phyloP scores from a whole-genome alignment of 2,797 vertebrate species.

The Gadopsis bispinosus region DNA sequence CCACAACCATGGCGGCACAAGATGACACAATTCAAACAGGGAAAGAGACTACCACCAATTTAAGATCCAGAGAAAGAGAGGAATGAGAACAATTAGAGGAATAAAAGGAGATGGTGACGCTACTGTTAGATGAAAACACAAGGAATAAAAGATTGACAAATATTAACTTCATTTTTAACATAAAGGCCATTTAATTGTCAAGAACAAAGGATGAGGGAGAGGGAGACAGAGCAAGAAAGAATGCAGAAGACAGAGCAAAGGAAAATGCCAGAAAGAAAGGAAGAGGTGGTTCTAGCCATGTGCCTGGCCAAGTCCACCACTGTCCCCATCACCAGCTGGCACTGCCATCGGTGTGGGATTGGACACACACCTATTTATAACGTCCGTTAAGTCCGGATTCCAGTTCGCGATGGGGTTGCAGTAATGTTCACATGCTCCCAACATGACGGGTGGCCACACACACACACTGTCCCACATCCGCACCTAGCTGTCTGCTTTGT shows the following conservation, averaged over 20 bases:
- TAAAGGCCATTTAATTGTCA: neutral
- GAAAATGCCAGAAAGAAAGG: neutral
- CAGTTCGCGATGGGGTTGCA: conserved; percentile 58
- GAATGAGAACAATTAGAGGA: neutral
- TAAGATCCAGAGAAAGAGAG: neutral
- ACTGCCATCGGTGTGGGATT: conserved; percentile 58
- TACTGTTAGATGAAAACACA: neutral
- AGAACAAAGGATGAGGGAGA: neutral
- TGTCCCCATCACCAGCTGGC: conserved; percentile 76
- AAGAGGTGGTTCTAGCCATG: neutral
- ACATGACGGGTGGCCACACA: conserved; percentile 70
- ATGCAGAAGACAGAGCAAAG: neutral
- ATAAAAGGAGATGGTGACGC: neutral
- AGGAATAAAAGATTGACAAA: conserved; percentile 7
- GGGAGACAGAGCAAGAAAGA: neutral
- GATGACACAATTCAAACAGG: conserved; percentile 41
- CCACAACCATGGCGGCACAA: conserved; percentile 38
- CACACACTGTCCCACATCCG: conserved; percentile 55
- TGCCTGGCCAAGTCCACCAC: conserved; percentile 29
- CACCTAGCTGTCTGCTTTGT: conserved; percentile 39
- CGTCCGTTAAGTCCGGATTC: conserved; percentile 72
- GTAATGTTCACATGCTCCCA: conserved; percentile 76
- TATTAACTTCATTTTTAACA: conserved; percentile 1
- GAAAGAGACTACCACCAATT: neutral
- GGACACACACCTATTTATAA: conserved; percentile 78